phyloP scores from a whole-genome alignment of 2,797 vertebrate genomes.

The Chanos chanos region DNA sequence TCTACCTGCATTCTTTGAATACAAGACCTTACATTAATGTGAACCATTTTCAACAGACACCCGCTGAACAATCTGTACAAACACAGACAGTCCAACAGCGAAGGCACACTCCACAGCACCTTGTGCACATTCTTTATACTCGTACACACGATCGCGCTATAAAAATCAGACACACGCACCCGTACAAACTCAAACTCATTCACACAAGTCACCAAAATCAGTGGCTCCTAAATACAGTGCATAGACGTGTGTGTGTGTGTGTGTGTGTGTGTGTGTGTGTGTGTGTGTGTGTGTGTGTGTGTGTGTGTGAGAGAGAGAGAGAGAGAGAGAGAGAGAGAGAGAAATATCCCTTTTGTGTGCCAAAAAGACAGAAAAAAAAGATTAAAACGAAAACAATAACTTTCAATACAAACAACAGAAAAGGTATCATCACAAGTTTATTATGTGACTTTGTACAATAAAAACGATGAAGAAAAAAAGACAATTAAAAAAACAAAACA shows the following conservation, averaged over 20 bases:
- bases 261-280: background rate
- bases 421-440: conserved; percentile 67
- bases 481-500: conserved; percentile 44
- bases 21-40: no score
- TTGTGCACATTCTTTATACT: no score
- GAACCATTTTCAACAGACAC: no score
- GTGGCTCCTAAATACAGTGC: background rate
- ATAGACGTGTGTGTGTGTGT: background rate
- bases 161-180: no score
- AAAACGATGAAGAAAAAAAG: conserved; percentile 55
- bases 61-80: no score
- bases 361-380: background rate
- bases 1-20: no score
- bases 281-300: background rate
- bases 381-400: background rate
- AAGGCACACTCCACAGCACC: no score
- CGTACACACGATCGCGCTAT: no score
- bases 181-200: background rate
- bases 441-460: conserved; percentile 72
- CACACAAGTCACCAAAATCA: background rate
- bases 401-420: conserved; percentile 10
- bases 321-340: no score
- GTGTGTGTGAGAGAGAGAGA: background rate
- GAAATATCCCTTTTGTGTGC: no score
- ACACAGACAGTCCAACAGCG: no score